These are phyloP conservation scores for Exephanes ischioxanthus DNA, from an alignment of 2,888 invertebrate species.

Conservation along the genomic window DNA sequence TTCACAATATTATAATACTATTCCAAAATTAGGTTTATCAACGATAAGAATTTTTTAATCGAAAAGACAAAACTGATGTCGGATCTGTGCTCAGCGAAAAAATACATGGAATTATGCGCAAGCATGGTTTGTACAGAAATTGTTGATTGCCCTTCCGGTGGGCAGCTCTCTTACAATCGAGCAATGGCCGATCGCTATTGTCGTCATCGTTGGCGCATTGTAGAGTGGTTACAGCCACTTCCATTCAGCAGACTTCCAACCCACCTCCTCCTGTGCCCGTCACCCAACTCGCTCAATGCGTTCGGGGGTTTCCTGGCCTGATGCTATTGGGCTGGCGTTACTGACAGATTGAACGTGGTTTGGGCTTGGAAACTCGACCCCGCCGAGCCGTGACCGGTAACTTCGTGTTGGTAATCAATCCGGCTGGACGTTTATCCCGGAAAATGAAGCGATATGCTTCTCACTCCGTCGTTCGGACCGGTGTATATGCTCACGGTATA, in stretches of 20 bases:
- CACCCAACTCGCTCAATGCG: constrained; percentile 38
- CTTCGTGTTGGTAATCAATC: constrained; percentile 63
- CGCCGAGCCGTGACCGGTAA: constrained; percentile 62
- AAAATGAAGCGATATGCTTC: constrained; percentile 74
- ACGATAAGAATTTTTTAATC: not conserved
- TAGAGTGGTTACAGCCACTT: constrained; percentile 57
- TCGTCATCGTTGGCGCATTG: constrained; percentile 59
- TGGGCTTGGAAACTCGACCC: constrained; percentile 52
- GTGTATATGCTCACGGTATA: constrained; percentile 26
- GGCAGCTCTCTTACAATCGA: constrained; percentile 14
- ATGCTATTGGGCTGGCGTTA: constrained; percentile 53
- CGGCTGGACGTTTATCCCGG: constrained; percentile 74
- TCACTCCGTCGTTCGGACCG: constrained; percentile 9
- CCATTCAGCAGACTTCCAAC: constrained; percentile 62
- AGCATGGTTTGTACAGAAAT: not conserved
- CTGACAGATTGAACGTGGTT: constrained; percentile 66
- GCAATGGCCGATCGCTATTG: constrained; percentile 55
- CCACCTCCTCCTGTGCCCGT: not conserved
- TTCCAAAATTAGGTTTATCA: not conserved
- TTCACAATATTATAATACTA: too few species aligned
- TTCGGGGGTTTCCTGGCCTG: constrained; percentile 43
- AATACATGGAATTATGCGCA: not conserved
- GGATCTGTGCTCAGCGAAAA: too few species aligned
- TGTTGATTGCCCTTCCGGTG: not conserved
- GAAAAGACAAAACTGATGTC: not conserved